Evolutionary conservation across 2,113 vertebrate species (phyloP).

Genomic region (Puntigrus tetrazona): DNA sequence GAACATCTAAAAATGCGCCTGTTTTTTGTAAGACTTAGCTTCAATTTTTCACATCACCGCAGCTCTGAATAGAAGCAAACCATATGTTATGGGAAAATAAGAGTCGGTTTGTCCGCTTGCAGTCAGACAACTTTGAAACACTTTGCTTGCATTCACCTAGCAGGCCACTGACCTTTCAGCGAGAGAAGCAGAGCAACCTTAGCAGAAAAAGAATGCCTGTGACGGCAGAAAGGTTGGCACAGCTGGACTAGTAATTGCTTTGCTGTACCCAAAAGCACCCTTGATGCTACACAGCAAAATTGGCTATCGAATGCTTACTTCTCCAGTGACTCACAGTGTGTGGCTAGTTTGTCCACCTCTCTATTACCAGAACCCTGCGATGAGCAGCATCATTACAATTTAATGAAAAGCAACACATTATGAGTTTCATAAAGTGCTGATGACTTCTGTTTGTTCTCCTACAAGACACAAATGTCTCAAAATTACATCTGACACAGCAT

Average conservation of each 20-base stretch:
- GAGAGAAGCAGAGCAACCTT: conserved; percentile 12
- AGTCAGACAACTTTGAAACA: conserved; percentile 13
- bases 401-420: conserved; percentile 10
- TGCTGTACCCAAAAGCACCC: conserved; percentile 34
- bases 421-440: not conserved
- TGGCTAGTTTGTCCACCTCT: conserved; percentile 18
- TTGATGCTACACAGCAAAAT: conserved; percentile 46
- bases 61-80: not conserved
- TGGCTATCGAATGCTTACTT: conserved; percentile 49
- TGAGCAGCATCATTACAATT: not conserved
- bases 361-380: not conserved
- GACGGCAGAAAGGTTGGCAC: conserved; percentile 34
- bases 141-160: conserved; percentile 24
- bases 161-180: conserved; percentile 47
- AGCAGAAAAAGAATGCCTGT: conserved; percentile 34
- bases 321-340: conserved; percentile 16
- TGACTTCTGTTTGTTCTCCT: not conserved
- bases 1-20: not conserved
- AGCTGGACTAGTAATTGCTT: conserved; percentile 44
- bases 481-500: not conserved
- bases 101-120: not conserved
- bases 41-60: not conserved
- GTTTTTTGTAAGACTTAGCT: not conserved
- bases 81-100: conserved; percentile 2
- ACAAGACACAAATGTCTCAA: not conserved